Percentiles rank a stretch among this genome's conserved stretches.
Conservation (phyloP, 2,797 vertebrate genomes). For the Taeniopygia guttata region DNA sequence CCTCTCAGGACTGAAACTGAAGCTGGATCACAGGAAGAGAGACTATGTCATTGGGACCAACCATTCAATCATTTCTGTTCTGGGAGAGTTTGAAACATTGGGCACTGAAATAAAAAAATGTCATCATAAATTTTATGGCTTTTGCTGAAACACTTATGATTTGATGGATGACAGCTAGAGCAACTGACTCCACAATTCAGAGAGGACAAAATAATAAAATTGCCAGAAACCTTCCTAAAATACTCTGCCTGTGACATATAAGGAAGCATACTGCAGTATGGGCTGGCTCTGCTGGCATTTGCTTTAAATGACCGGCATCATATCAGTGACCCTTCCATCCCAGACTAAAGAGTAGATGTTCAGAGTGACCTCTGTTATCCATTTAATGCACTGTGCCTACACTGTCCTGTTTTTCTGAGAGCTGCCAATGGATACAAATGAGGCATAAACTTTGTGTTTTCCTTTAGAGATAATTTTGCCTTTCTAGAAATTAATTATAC, state of each 20-base stretch:
- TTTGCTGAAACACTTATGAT: not conserved
- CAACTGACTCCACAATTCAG: not conserved
- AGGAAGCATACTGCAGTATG: not conserved
- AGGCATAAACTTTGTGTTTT: not conserved
- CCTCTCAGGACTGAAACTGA: not conserved
- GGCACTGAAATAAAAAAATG: not conserved
- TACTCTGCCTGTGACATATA: not conserved
- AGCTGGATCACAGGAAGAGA: not conserved
- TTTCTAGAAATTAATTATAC: not conserved
- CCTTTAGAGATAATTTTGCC: not conserved
- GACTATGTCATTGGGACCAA: not conserved
- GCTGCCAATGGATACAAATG: not conserved
- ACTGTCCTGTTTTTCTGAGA: not conserved
- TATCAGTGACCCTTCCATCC: not conserved
- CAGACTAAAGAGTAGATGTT: not conserved
- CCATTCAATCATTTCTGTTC: not conserved
- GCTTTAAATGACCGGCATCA: not conserved
- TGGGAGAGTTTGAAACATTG: not conserved
- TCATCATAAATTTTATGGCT: not conserved
- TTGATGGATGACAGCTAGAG: not conserved
- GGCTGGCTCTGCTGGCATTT: not conserved
- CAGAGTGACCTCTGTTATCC: not conserved
- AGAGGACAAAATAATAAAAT: not conserved
- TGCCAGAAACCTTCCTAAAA: not conserved
- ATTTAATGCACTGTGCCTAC: not conserved